phyloP scores from a whole-genome alignment of 2,797 vertebrate species.

The Sebastiscus tertius region DNA sequence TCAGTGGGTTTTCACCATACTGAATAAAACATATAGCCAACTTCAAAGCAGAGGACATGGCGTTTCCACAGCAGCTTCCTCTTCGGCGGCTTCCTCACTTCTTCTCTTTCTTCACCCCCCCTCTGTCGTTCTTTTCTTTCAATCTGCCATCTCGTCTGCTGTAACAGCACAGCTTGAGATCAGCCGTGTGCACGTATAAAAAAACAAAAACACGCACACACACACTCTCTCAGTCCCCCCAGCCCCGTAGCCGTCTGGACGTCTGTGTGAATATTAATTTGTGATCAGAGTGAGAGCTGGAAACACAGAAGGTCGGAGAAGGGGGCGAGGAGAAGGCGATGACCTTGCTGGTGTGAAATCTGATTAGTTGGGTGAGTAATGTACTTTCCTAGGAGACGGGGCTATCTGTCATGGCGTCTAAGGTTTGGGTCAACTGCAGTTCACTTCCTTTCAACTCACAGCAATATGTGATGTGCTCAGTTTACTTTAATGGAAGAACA shows the following conservation, averaged over 20 bases:
- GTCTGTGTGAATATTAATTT: slow-evolving; percentile 50
- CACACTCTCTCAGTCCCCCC: background rate
- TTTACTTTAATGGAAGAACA: background rate
- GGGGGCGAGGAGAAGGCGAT: background rate
- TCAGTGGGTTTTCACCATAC: background rate
- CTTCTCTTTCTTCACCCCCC: background rate
- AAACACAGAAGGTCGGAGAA: background rate
- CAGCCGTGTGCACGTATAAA: background rate
- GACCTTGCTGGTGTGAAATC: slow-evolving; percentile 56
- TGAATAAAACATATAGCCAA: background rate
- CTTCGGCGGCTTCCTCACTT: background rate
- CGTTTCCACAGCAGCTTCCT: slow-evolving; percentile 5
- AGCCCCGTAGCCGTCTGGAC: background rate
- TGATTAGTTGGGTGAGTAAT: slow-evolving; percentile 48
- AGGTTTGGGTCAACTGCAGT: slow-evolving; percentile 23
- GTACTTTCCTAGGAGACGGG: slow-evolving; percentile 1
- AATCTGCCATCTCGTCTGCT: background rate
- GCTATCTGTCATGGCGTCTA: slow-evolving; percentile 3
- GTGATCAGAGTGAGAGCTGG: slow-evolving; percentile 21
- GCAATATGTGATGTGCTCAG: background rate
- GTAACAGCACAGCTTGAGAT: background rate
- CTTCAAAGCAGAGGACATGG: slow-evolving; percentile 33
- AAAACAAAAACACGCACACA: background rate
- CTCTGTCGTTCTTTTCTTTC: background rate
- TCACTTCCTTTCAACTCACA: background rate